Conservation (phyloP, 2,113 vertebrate genomes). For the Austrofundulus limnaeus region DNA sequence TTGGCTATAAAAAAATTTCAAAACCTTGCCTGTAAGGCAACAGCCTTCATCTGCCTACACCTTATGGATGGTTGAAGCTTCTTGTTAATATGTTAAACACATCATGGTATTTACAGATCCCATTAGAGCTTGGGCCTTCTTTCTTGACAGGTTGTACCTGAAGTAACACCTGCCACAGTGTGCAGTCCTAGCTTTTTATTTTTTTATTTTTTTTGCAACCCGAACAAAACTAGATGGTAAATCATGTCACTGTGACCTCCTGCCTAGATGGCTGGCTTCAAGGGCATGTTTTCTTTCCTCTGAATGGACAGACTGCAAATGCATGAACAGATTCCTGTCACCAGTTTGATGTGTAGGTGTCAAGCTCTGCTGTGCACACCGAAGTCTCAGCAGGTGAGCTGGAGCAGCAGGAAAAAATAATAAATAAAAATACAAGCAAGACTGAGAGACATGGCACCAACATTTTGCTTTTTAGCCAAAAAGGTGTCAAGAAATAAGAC, state of each 20-base stretch:
- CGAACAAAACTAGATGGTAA: constrained; percentile 47
- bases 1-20: constrained; percentile 49
- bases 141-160: constrained; percentile 33
- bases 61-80: constrained; percentile 39
- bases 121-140: constrained; percentile 23
- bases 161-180: constrained; percentile 42
- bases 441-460: neutral
- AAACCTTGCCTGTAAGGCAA: constrained; percentile 56
- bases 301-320: constrained; percentile 65
- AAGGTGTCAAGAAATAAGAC: constrained; percentile 27
- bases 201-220: constrained; percentile 14
- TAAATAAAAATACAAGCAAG: neutral
- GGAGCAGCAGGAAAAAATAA: neutral
- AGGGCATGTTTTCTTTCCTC: constrained; percentile 59
- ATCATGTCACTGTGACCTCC: constrained; percentile 48
- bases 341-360: constrained; percentile 52
- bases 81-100: constrained; percentile 38
- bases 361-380: constrained; percentile 29
- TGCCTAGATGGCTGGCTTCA: constrained; percentile 49
- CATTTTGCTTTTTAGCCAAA: constrained; percentile 28
- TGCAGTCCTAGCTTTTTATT: constrained; percentile 14
- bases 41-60: constrained; percentile 48
- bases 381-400: constrained; percentile 34
- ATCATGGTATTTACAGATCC: constrained; percentile 22
- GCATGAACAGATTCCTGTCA: constrained; percentile 72